phyloP scores from a whole-genome alignment of 30 jellyfish, hydroid and myxozoan species.

The Aurelia sp. region DNA sequence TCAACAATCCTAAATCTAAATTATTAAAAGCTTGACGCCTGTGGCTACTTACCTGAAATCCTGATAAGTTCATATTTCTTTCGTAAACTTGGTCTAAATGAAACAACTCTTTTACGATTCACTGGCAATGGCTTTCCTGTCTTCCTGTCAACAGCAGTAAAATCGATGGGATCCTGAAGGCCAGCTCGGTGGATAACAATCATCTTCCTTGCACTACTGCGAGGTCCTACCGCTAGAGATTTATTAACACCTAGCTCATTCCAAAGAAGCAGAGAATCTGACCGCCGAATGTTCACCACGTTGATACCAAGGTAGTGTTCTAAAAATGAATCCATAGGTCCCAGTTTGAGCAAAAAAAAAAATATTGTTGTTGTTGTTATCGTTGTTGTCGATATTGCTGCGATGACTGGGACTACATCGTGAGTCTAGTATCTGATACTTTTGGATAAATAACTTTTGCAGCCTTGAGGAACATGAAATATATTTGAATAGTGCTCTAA shows the following conservation, averaged over 20 bases:
- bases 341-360: no score
- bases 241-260: background rate
- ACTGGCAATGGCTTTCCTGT: background rate
- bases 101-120: slow-evolving; percentile 1
- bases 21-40: no score
- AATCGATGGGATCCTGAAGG: background rate
- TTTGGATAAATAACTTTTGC: no score
- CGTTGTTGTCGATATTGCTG: no score
- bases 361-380: no score
- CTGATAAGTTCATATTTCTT: slow-evolving; percentile 1
- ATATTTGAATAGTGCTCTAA: no score
- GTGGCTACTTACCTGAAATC: slow-evolving; percentile 19
- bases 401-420: no score
- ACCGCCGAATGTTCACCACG: slow-evolving; percentile 8
- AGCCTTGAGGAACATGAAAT: no score
- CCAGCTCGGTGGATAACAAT: background rate
- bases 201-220: background rate
- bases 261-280: slow-evolving; percentile 29
- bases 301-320: slow-evolving; percentile 40
- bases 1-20: no score
- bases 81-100: slow-evolving; percentile 29
- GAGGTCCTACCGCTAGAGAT: slow-evolving; percentile 3
- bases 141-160: background rate
- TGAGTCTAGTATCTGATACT: no score
- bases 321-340: no score